Conservation (phyloP, 2,113 vertebrate genomes). For the Hippocampus abdominalis region DNA sequence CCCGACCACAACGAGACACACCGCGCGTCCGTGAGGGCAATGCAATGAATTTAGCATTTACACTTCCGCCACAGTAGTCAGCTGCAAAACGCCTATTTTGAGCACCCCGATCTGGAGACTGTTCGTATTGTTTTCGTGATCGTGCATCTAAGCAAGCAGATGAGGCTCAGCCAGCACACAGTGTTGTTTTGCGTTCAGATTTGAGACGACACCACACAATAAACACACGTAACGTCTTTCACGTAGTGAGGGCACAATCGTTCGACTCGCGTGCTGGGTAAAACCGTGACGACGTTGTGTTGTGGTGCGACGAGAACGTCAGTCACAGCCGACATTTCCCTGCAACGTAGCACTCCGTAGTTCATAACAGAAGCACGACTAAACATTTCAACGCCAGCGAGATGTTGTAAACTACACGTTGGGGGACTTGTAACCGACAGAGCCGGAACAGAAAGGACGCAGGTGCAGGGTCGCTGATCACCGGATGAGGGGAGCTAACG, state of each 20-base stretch:
- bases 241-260: conserved; percentile 6
- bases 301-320: conserved; percentile 16
- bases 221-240: conserved; percentile 32
- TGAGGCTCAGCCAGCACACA: not conserved
- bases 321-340: conserved; percentile 5
- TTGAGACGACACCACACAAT: not conserved
- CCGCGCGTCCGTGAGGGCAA: conserved; percentile 1
- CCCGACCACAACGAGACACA: not conserved
- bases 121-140: not conserved
- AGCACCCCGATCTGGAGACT: not conserved
- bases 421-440: not conserved
- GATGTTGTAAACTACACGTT: not conserved
- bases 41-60: not conserved
- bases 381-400: not conserved
- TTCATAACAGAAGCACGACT: not conserved
- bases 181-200: not conserved
- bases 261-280: conserved; percentile 9
- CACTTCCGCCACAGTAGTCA: not conserved
- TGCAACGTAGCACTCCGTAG: not conserved
- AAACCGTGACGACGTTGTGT: conserved; percentile 54
- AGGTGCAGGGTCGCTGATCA: conserved; percentile 55
- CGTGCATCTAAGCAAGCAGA: not conserved
- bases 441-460: conserved; percentile 21
- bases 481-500: conserved; percentile 41
- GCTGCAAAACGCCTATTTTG: not conserved